Base-by-base conservation (phyloP, 2,888 invertebrate species). In the Temnothorax rugatulus region DNA sequence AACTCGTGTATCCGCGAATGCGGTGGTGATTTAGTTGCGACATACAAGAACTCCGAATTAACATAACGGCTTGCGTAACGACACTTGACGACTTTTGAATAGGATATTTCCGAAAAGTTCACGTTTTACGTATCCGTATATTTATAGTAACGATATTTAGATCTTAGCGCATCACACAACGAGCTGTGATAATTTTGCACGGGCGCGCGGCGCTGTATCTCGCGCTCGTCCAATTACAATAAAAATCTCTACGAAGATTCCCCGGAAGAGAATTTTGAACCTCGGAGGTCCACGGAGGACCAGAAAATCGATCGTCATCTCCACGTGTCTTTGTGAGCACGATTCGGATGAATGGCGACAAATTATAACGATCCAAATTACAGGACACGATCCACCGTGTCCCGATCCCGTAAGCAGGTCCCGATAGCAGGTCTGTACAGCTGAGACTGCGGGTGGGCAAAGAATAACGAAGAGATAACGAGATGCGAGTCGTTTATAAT, bases 401-500 rank as follows among this genome's bases (percentile, higher is more conserved):
- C 57, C 21, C 15, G 18, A 59, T 79, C 18, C 52, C 34, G 57
- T 79, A 79, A 69, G 29, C 21, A n/a, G n/a, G n/a, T n/a, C n/a
- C 79, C 44, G 57, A 79, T 34, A 25, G 34, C 41, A 25, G 44
- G 38, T 74, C 47, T 81, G 59, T 79, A 81, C 59, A 81, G 59
- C 74, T 38, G 59, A 59, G 79, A 54, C 73, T 63, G 59, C 69
- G 66, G 82, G 57, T 73, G 71, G 66, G 69, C 63, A 52, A 69
- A 85, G 52, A 29, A 64, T 84, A 86, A 82, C 63, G 54, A 84
- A 73, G 79, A 81, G 59, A 81, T 69, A 82, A 85, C 75, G 64
- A 86, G 34, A 81, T 82, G 18, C 50, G 64, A 64, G 69, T 93
- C 91, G 90, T 93, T 94, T 94, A 94, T 94, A 94, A 94, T 94